Evolutionary conservation across 2,113 vertebrate genomes (phyloP), one percentile per base, ranked within the genome.

Genomic region (Melospiza georgiana): DNA sequence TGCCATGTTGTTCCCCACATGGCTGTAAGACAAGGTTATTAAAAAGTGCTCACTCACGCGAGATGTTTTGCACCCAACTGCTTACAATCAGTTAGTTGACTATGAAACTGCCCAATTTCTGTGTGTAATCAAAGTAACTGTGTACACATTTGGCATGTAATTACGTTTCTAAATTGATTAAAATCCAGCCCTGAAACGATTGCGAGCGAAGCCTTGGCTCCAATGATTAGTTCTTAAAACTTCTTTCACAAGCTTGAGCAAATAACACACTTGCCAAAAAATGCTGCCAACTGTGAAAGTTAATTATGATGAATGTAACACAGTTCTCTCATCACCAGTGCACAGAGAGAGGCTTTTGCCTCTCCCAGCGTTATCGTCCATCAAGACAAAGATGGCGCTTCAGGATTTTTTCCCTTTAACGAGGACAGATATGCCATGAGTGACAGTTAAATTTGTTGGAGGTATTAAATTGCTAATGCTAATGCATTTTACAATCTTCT

Each of bases 371-470:
- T 73, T 76, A 95, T 87, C 97, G 97, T 93, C 97, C 95, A 89
- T 96, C 95, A 89, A n/a, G 92, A 94, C 87, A 71, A 97, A 96
- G 72, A 92, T 96, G 95, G 93, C 37, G 72, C 80, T 92, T 87
- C 87, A 84, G 71, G 79, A 68, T 31, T 76, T 88, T 89, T 96
- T 96, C 88, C 85, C 90, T 94, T 97, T 96, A 95, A 97, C 96
- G 97, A 97, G 97, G 95, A 85, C 96, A 97, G 97, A 97, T 97
- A 97, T 89, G 90, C 72, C 86, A 90, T 98, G 97, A 98, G 93
- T 98, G 98, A 98, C 98, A 98, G 97, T 97, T 97, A 98, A 97
- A 98, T 98, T 98, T 98, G 96, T 97, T 97, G 97, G 95, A 97
- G 97, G 97, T 98, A 98, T 98, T 98, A 98, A 98, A 98, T 97